Evolutionary conservation across 2,797 vertebrate genomes (phyloP).

Genomic region (Thripadectes ignobilis): DNA sequence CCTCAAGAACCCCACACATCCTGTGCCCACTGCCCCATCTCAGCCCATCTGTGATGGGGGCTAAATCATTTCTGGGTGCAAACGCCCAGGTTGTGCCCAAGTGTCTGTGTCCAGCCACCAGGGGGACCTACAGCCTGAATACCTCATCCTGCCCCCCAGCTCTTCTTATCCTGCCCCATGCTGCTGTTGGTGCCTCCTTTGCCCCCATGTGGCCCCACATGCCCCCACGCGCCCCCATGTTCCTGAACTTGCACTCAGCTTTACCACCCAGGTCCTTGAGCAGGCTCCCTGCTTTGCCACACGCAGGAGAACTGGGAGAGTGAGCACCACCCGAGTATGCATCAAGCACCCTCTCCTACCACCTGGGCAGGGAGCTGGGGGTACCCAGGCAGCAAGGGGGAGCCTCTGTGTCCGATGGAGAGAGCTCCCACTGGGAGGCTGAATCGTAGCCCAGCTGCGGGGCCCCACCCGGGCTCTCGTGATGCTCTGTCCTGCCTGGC

Average conservation of each 20-base stretch:
- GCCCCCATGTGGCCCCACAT: fast-evolving
- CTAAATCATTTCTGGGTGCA: not conserved
- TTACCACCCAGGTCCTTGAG: not conserved
- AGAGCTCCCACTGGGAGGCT: not conserved
- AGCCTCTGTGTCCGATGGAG: not conserved
- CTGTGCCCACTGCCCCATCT: fast-evolving
- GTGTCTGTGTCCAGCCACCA: fast-evolving
- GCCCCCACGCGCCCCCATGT: not conserved
- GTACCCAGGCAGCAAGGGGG: fast-evolving
- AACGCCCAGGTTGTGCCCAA: fast-evolving
- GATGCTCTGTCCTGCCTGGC: not conserved
- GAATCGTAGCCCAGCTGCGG: not conserved
- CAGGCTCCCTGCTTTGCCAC: not conserved
- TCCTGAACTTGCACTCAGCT: not conserved
- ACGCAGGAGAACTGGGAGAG: fast-evolving
- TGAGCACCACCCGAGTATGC: too few species aligned
- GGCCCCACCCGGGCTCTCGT: not conserved
- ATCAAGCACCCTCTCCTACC: not conserved
- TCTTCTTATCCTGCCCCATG: not conserved
- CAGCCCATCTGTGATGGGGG: not conserved
- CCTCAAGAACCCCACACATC: too few species aligned
- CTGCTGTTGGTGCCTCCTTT: fast-evolving
- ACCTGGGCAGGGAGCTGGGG: not conserved
- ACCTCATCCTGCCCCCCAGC: not conserved
- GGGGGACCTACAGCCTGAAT: fast-evolving